Conservation (phyloP, 2,888 invertebrate genomes). For the Hirtodrosophila cameraria region DNA sequence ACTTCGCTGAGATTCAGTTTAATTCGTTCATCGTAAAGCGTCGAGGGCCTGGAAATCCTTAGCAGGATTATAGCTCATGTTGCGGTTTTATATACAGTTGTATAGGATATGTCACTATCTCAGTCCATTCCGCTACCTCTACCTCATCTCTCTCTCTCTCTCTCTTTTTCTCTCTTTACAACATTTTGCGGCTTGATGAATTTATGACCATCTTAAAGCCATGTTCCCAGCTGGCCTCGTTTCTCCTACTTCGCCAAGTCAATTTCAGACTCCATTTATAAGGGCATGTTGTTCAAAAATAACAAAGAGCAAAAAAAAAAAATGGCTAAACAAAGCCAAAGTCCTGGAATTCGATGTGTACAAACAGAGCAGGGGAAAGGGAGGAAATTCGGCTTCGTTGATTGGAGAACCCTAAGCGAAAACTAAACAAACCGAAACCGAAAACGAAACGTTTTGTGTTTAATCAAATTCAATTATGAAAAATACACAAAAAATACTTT, state of each 20-base stretch:
- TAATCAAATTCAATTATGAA: conserved; percentile 73
- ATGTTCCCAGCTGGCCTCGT: conserved; percentile 8
- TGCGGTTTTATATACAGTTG: conserved; percentile 56
- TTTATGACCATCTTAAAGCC: conserved; percentile 56
- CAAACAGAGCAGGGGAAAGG: conserved; percentile 8
- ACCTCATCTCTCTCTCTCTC: conserved; percentile 2
- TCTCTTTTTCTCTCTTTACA: conserved; percentile 10
- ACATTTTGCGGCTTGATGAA: conserved; percentile 72
- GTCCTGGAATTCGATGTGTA: conserved; percentile 57
- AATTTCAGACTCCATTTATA: conserved; percentile 18
- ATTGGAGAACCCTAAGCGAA: conserved; percentile 42
- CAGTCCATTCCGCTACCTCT: not conserved
- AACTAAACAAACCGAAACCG: conserved; percentile 39
- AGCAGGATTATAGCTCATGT: conserved; percentile 47
- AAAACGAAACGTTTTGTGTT: conserved; percentile 53
- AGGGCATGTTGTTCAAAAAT: not conserved
- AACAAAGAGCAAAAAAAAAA: not conserved
- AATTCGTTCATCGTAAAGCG: conserved; percentile 58
- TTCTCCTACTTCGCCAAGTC: not conserved
- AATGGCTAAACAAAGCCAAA: conserved; percentile 23
- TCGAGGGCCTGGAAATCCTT: conserved; percentile 44
- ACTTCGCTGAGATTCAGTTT: conserved; percentile 42
- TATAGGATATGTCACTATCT: conserved; percentile 16
- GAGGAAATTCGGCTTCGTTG: conserved; percentile 7
- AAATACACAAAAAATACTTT: conserved; percentile 47